Conservation (phyloP, 1,140 invertebrate genomes). For the Leucophenga varia region DNA sequence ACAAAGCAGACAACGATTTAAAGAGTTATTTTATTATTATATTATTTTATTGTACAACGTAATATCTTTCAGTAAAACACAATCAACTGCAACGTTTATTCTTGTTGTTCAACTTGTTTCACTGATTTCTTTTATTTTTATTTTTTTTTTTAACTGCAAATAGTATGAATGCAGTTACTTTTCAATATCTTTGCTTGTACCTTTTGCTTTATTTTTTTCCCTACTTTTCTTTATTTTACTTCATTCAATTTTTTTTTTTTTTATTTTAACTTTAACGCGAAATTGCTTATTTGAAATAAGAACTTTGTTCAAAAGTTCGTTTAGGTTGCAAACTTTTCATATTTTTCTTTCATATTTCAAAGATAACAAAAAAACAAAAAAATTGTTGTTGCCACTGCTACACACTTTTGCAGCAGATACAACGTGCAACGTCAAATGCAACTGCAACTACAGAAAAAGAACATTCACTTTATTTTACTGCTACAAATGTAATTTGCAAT, state of each 20-base stretch:
- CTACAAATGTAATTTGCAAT: too few relatives aligned
- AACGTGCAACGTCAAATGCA: too few relatives aligned
- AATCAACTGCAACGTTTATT: too few relatives aligned
- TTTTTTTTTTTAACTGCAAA: conserved; percentile 49
- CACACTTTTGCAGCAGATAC: too few relatives aligned
- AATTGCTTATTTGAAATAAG: conserved; percentile 53
- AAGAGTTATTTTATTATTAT: too few relatives aligned
- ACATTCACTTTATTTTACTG: too few relatives aligned
- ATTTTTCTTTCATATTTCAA: conserved; percentile 36
- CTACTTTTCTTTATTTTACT: neutral
- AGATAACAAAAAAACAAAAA: conserved; percentile 26
- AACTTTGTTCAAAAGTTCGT: conserved; percentile 41
- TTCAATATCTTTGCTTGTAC: conserved; percentile 38
- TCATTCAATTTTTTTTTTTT: conserved; percentile 7
- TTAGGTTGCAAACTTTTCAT: conserved; percentile 13
- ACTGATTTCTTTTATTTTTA: conserved; percentile 32
- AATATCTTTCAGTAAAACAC: too few relatives aligned
- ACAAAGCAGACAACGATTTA: too few relatives aligned
- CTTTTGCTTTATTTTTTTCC: neutral
- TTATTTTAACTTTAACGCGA: conserved; percentile 31
- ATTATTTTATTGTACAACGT: too few relatives aligned
- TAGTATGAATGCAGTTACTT: conserved; percentile 53
- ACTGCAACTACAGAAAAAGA: too few relatives aligned
- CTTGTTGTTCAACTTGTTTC: too few relatives aligned
- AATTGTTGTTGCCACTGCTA: conserved; percentile 37